Percentiles rank a stretch among this genome's conserved stretches.
phyloP scores from a whole-genome alignment of 2,888 invertebrate species.

The Toxonevra muliebris region DNA sequence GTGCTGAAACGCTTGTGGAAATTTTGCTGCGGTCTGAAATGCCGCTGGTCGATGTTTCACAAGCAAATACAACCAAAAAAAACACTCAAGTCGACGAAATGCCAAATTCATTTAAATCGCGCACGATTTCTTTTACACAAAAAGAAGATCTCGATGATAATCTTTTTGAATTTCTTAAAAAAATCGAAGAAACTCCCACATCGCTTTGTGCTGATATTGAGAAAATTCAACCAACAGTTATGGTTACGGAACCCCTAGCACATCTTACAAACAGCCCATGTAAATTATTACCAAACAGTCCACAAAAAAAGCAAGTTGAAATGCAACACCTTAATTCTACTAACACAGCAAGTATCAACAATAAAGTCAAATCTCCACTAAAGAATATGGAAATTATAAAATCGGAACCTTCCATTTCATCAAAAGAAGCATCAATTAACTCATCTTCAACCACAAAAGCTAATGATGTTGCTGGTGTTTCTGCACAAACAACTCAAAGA shows the following conservation, averaged over 20 bases:
- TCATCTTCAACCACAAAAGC: too few species aligned
- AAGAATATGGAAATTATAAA: too few species aligned
- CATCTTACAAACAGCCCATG: slow-evolving; percentile 33
- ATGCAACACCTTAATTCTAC: too few species aligned
- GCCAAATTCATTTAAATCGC: slow-evolving; percentile 35
- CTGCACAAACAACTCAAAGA: too few species aligned
- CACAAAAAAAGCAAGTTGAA: neutral
- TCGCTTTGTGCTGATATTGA: slow-evolving; percentile 56
- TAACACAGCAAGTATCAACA: neutral
- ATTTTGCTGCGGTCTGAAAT: slow-evolving; percentile 72
- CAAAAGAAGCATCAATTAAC: too few species aligned
- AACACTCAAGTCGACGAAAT: neutral
- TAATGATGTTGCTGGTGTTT: too few species aligned
- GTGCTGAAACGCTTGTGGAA: slow-evolving; percentile 82
- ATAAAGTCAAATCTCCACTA: neutral
- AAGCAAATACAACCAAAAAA: neutral
- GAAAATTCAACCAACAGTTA: slow-evolving; percentile 63
- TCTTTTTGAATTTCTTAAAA: slow-evolving; percentile 57
- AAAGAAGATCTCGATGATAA: slow-evolving; percentile 51
- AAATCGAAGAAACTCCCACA: slow-evolving; percentile 50
- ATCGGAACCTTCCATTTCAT: too few species aligned
- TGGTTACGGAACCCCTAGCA: slow-evolving; percentile 48
- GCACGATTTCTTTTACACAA: slow-evolving; percentile 47
- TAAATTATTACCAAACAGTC: slow-evolving; percentile 12
- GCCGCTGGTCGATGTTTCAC: too few species aligned